These are phyloP conservation scores for Hesperia comma DNA, from an alignment of 2,888 invertebrate genomes.

Conservation along the genomic window DNA sequence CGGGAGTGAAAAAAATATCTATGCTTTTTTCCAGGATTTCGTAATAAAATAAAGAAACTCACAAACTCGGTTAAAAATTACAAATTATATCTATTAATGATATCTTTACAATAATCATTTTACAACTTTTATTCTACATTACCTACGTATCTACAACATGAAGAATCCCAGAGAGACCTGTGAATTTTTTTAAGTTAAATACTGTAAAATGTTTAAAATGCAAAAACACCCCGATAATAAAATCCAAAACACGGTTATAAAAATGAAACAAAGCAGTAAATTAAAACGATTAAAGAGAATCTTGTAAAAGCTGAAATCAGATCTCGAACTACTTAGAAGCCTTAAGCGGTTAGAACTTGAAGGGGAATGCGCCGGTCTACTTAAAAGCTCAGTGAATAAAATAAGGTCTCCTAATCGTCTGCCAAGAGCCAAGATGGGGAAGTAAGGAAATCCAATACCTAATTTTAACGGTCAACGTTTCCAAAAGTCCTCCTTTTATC, in stretches of 20 bases:
- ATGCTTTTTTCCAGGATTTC: not conserved
- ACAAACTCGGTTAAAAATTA: not conserved
- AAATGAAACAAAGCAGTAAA: conserved; percentile 1
- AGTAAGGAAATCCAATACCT: conserved; percentile 12
- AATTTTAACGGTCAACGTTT: not conserved
- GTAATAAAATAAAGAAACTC: not conserved
- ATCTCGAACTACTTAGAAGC: conserved; percentile 14
- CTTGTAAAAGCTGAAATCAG: conserved; percentile 5
- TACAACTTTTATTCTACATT: no score
- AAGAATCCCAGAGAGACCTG: not conserved
- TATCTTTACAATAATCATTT: no score
- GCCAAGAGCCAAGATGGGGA: conserved; percentile 1
- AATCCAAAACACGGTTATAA: not conserved
- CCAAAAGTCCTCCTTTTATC: not conserved
- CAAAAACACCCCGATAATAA: not conserved
- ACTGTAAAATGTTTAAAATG: no score
- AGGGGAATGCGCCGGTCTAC: conserved; percentile 20
- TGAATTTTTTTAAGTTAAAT: no score
- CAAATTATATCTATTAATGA: not conserved
- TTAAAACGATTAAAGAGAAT: conserved; percentile 1
- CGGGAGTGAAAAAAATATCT: not conserved
- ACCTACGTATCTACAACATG: not conserved
- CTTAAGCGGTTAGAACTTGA: conserved; percentile 14
- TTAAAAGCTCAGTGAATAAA: conserved; percentile 20
- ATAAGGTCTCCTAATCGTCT: conserved; percentile 21